Percentiles rank a stretch among this genome's conserved stretches.
phyloP scores from a whole-genome alignment of 1,140 invertebrate genomes.

The Dendrolimus punctatus region DNA sequence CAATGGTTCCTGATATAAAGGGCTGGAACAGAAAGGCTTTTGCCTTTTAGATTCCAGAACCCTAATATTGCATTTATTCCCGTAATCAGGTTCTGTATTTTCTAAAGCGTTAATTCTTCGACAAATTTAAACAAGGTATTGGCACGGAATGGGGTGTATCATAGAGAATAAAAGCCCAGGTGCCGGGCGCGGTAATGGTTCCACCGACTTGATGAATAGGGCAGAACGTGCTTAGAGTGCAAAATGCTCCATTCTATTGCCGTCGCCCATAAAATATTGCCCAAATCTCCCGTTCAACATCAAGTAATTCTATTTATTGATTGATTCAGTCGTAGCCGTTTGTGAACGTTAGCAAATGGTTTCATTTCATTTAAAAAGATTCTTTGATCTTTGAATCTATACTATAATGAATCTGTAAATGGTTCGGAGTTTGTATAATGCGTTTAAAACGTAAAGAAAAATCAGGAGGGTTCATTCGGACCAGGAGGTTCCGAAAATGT shows the following conservation, averaged over 20 bases:
- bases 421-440: no score
- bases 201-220: constrained; percentile 55
- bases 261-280: constrained; percentile 53
- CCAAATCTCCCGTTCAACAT: constrained; percentile 55
- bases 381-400: constrained; percentile 2
- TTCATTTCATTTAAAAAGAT: constrained; percentile 48
- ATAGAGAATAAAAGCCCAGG: constrained; percentile 56
- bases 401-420: no score
- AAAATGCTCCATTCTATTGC: constrained; percentile 51
- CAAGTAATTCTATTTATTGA: constrained; percentile 62
- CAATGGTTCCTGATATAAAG: no score
- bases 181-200: constrained; percentile 49
- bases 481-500: no score
- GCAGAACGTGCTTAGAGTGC: constrained; percentile 46
- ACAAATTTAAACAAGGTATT: no score
- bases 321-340: constrained; percentile 45
- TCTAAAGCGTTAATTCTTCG: no score
- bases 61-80: no score
- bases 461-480: no score
- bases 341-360: constrained; percentile 51
- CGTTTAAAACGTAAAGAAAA: no score
- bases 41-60: no score
- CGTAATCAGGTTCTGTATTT: no score
- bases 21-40: no score
- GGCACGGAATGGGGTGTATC: not conserved